Conservation (phyloP, 37 sponge, comb jelly and placozoan genomes). For the Diacarnus erythraeanus region DNA sequence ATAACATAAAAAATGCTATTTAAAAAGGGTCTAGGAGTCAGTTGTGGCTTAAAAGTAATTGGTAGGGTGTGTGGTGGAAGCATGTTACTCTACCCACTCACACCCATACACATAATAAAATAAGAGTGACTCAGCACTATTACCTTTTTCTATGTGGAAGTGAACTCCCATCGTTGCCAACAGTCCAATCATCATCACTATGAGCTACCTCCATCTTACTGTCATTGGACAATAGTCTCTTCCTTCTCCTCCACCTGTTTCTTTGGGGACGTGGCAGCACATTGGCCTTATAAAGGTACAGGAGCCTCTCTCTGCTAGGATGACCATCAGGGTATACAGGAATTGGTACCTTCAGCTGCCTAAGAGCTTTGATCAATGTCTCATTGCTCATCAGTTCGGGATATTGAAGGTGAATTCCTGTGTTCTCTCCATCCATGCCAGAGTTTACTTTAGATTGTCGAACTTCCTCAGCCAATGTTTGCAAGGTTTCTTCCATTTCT, state of each 20-base stretch:
- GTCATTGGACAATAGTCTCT: not conserved
- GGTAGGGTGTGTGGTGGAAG: not conserved
- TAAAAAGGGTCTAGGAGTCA: not conserved
- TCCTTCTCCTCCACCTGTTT: not conserved
- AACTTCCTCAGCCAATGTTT: not conserved
- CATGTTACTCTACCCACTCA: not conserved
- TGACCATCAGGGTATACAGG: constrained; percentile 25
- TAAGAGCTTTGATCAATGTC: constrained; percentile 16
- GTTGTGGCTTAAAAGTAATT: not conserved
- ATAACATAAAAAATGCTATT: not conserved
- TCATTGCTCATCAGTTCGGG: constrained; percentile 42
- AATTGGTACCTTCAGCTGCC: constrained; percentile 28
- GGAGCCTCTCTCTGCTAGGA: constrained; percentile 40
- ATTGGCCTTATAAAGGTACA: constrained; percentile 57
- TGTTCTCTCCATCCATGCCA: no score
- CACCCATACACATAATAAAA: no score
- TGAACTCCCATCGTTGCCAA: not conserved
- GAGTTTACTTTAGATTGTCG: not conserved
- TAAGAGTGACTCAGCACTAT: not conserved
- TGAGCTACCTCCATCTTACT: constrained; percentile 26
- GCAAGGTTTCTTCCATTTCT: constrained; percentile 26
- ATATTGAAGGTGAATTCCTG: constrained; percentile 20
- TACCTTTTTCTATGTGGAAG: constrained; percentile 3
- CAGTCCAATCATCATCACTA: constrained; percentile 8
- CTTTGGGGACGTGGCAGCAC: constrained; percentile 68